Conservation (phyloP, 92 coral and sea anemone genomes). For the Zoanthus gigantus region DNA sequence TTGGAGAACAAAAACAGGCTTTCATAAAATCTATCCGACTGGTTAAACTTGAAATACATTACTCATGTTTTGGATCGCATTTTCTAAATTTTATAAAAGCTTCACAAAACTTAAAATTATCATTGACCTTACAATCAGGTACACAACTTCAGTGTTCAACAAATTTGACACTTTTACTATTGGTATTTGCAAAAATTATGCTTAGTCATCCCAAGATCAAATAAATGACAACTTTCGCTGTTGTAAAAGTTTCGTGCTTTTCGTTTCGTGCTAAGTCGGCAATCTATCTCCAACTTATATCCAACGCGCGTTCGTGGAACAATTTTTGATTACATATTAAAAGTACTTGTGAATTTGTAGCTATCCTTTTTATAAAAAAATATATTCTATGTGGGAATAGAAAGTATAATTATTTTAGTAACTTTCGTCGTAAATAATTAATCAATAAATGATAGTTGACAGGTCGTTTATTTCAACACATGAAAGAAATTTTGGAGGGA, state of each 20-base stretch:
- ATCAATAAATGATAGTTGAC: background rate
- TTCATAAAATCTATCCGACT: no score
- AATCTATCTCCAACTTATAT: background rate
- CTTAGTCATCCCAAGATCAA: background rate
- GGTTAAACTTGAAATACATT: no score
- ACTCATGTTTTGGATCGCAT: no score
- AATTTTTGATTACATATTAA: background rate
- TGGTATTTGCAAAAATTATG: background rate
- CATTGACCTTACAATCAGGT: background rate
- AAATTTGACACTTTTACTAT: background rate
- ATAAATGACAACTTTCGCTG: no score
- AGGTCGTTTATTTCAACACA: background rate
- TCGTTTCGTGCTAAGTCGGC: background rate
- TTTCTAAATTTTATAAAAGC: no score
- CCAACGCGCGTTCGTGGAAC: background rate
- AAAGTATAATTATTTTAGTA: background rate
- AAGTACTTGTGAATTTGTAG: background rate
- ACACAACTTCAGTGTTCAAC: background rate
- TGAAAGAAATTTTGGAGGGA: background rate
- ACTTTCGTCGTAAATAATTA: background rate
- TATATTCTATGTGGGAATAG: background rate
- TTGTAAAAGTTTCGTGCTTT: background rate
- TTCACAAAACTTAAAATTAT: no score
- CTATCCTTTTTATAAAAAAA: background rate
- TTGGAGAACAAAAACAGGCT: no score